A percentile compares a stretch with the other conserved stretches of the same genome.
These are phyloP conservation scores for Dendrolimus pini DNA, from an alignment of 2,888 invertebrate species.

Conservation along the genomic window DNA sequence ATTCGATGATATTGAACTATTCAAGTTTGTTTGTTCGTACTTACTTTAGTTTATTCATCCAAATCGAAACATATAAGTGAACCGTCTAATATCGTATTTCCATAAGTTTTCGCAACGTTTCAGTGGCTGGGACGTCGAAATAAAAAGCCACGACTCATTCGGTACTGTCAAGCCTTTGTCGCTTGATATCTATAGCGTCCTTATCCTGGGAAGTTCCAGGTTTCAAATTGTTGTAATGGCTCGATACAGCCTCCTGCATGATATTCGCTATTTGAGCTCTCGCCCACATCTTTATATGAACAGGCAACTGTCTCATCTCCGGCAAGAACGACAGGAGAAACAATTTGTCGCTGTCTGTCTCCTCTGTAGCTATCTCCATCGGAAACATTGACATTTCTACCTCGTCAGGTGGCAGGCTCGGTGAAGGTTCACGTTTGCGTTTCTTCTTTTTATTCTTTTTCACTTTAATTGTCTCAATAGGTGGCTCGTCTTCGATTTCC, in stretches of 20 bases:
- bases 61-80: too few species aligned
- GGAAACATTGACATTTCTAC: conserved; percentile 52
- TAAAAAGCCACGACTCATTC: conserved; percentile 15
- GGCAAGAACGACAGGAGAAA: conserved; percentile 62
- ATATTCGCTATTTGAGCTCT: conserved; percentile 59
- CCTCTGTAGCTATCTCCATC: conserved; percentile 28
- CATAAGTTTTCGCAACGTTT: too few species aligned
- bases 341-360: conserved; percentile 50
- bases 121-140: too few species aligned
- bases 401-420: conserved; percentile 34
- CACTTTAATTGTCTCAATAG: conserved; percentile 12
- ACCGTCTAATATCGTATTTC: too few species aligned
- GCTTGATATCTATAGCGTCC: conserved; percentile 28
- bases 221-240: conserved; percentile 42
- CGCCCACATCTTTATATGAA: conserved; percentile 67
- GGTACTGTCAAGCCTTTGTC: conserved; percentile 32
- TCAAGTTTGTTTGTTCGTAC: too few species aligned
- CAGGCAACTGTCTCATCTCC: conserved; percentile 58
- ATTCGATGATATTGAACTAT: too few species aligned
- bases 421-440: conserved; percentile 22
- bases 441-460: conserved; percentile 29
- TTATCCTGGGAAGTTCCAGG: conserved; percentile 24
- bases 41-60: too few species aligned
- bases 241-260: conserved; percentile 63
- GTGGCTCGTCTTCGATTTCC: conserved; percentile 1